Evolutionary conservation across 2,797 vertebrate species (phyloP), one percentile per base, ranked within the genome.

Genomic region (Peromyscus aztecus): DNA sequence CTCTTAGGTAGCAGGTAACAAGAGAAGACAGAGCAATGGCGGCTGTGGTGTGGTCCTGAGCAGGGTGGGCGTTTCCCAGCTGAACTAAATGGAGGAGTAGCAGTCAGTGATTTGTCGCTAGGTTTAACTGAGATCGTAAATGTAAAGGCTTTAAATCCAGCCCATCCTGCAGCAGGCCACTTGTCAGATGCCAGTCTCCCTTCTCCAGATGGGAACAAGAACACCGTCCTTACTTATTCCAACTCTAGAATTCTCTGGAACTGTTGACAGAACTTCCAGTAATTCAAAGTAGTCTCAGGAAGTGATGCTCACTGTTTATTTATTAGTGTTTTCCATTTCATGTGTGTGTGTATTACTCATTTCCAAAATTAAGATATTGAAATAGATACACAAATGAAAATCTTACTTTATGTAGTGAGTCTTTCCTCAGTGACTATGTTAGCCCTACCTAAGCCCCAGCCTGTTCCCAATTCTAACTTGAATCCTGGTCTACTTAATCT

Each of bases 181-280:
- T 63, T 11, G 12, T 83, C 86, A 96, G 67, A 82, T 11, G 2
- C 10, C 49, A 43, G 37, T 14, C 6, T 83, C 71, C 52, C 75
- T 91, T 91, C 73, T 89, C 86, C 65, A 46, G 24, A 73, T 77
- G 21, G 57, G 43, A n/a, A 7, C 31, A 88, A 75, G 29, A 67
- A 86, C 10, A 17, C 31, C 84, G 85, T 86, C 90, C 67, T 65
- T 81, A 46, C 46, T 85, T 57, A 46, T 2, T 88, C 61, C 27
- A 86, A 46, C 55, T 94, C 52, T 46, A 78, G 55, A 91, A 89
- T 94, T 78, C 82, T 86, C 59, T 88, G 63, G 77, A 87, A 96
- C 86, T 93, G 81, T 61, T 49, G 89, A 16, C n/a, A 78, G 89
- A 94, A 95, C 59, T 76, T 94, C 17, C 37, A 75, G 6, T 83